Conservation (phyloP, 2,113 vertebrate genomes). For the Alexandromys fortis region DNA sequence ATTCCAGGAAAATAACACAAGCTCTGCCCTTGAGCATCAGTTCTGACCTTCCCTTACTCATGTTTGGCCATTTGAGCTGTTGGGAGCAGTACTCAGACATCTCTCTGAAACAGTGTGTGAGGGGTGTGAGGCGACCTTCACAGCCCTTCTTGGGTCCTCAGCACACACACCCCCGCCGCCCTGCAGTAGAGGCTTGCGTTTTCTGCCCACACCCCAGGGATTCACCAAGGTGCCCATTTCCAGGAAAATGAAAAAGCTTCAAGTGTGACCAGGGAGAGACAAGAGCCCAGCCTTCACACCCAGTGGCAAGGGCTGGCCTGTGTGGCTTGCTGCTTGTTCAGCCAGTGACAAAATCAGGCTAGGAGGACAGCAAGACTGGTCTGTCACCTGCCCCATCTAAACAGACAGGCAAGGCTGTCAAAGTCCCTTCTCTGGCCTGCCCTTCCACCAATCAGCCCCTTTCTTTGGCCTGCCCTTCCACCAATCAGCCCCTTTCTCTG, state of each 20-base stretch:
- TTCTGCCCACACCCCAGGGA: neutral
- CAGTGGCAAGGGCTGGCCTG: neutral
- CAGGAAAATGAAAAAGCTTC: neutral
- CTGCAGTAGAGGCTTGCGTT: neutral
- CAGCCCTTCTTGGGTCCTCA: neutral
- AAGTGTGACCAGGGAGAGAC: neutral
- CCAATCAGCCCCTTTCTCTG: neutral
- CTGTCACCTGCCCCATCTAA: neutral
- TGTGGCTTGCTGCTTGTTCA: neutral
- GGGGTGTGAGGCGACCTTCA: neutral
- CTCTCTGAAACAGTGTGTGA: neutral
- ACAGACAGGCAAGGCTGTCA: neutral
- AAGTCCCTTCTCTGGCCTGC: rapidly evolving
- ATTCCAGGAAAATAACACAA: neutral
- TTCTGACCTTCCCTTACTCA: neutral
- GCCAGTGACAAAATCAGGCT: neutral
- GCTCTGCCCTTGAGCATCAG: neutral
- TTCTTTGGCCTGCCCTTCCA: neutral
- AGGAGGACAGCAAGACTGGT: neutral
- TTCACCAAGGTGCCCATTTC: neutral
- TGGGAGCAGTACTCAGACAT: neutral
- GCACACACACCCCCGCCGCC: too few relatives aligned
- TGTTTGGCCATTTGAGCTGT: slow-evolving; percentile 26
- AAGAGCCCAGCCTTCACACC: neutral
- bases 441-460: neutral